Conservation (phyloP, 2,888 invertebrate species). For the Danaus chrysippus region DNA sequence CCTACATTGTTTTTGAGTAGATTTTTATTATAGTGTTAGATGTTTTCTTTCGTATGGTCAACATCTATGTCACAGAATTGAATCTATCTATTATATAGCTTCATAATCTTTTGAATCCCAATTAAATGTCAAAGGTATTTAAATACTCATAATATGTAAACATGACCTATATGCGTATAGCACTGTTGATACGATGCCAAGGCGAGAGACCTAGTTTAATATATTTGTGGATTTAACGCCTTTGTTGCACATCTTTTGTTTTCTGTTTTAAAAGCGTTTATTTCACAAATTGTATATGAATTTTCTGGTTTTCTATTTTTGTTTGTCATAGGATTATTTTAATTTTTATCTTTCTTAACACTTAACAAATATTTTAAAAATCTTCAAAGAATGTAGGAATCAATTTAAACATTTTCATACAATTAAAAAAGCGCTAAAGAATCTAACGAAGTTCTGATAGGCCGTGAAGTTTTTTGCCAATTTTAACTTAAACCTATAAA, state of each 20-base stretch:
- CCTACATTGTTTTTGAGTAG: too few relatives aligned
- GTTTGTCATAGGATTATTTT: neutral
- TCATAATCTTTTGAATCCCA: neutral
- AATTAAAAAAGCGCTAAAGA: neutral
- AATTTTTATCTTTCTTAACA: too few relatives aligned
- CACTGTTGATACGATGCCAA: conserved; percentile 31
- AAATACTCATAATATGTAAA: conserved; percentile 30
- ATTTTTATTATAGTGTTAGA: too few relatives aligned
- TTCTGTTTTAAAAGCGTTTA: conserved; percentile 1
- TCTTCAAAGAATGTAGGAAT: neutral
- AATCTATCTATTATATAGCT: neutral
- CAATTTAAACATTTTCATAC: neutral
- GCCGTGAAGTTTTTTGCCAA: conserved; percentile 1
- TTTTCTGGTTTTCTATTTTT: neutral
- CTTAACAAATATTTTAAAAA: neutral
- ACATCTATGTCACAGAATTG: conserved; percentile 9
- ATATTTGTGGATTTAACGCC: conserved; percentile 15
- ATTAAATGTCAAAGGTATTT: conserved; percentile 30
- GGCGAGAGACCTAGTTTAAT: conserved; percentile 25
- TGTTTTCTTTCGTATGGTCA: neutral
- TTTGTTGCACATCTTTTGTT: conserved; percentile 8
- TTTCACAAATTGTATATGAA: neutral
- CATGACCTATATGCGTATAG: conserved; percentile 30
- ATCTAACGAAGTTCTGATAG: neutral
- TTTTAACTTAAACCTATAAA: conserved; percentile 1